These are phyloP conservation scores for Drosophila picticornis DNA, from an alignment of 2,888 invertebrate species.

Conservation along the genomic window DNA sequence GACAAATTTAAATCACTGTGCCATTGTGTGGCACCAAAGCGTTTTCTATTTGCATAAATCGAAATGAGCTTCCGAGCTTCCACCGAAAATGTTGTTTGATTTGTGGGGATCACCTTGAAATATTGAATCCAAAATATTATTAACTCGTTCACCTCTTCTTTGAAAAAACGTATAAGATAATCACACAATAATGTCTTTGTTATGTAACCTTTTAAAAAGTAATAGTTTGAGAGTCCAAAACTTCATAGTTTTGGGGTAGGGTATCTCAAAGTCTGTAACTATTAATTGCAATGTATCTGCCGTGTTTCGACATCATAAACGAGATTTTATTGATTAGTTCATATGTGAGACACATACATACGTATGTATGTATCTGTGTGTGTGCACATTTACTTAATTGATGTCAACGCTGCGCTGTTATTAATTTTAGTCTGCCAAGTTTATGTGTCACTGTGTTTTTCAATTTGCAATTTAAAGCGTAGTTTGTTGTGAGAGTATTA, in stretches of 20 bases:
- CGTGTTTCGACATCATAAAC: conserved; percentile 58
- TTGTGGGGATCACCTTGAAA: background rate
- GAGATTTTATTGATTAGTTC: conserved; percentile 82
- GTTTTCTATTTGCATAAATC: background rate
- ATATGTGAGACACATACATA: conserved; percentile 18
- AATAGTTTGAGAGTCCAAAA: background rate
- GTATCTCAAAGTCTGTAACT: background rate
- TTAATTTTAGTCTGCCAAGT: conserved; percentile 54
- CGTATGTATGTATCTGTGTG: background rate
- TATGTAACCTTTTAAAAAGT: background rate
- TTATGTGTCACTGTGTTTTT: conserved; percentile 51
- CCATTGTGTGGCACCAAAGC: background rate
- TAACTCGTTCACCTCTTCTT: background rate
- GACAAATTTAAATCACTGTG: background rate
- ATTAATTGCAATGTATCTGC: background rate
- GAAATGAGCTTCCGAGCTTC: background rate
- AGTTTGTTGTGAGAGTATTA: conserved; percentile 51
- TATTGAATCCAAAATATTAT: background rate
- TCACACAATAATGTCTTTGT: background rate
- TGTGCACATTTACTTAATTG: conserved; percentile 70
- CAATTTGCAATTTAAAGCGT: conserved; percentile 65
- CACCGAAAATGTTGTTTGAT: background rate
- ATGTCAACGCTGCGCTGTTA: conserved; percentile 69
- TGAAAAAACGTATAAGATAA: background rate
- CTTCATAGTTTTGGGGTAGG: background rate